These are phyloP conservation scores for Ibycter americanus DNA, from an alignment of 2,797 vertebrate genomes.

Conservation along the genomic window DNA sequence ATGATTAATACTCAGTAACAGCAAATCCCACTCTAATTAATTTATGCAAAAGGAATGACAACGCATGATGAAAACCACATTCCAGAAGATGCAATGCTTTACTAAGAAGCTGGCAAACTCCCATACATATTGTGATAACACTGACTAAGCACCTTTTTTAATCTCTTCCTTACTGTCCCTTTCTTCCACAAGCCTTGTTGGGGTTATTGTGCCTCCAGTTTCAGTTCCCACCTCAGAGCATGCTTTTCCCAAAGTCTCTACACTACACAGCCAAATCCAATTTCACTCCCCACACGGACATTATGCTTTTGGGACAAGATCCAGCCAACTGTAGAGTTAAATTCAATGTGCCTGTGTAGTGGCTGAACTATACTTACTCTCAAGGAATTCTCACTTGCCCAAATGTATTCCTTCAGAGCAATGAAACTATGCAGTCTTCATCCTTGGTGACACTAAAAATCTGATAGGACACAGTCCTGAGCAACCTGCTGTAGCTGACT, in stretches of 20 bases:
- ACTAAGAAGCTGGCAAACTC: background rate
- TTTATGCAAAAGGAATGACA: constrained; percentile 16
- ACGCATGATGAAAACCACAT: background rate
- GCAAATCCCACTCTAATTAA: constrained; percentile 20
- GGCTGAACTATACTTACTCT: background rate
- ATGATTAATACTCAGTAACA: background rate
- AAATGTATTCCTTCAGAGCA: background rate
- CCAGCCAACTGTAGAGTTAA: background rate
- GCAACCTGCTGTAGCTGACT: background rate
- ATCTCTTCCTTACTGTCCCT: background rate
- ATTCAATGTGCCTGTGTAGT: background rate
- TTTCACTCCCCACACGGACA: background rate
- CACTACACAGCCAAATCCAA: background rate
- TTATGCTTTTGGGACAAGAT: background rate
- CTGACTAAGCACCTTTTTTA: background rate
- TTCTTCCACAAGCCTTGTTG: background rate
- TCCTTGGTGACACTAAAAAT: background rate
- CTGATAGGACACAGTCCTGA: background rate
- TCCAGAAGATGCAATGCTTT: background rate
- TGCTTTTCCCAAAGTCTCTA: background rate
- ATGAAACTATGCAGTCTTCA: background rate
- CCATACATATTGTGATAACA: background rate
- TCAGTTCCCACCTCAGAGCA: background rate
- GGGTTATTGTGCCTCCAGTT: background rate
- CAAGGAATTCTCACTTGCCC: background rate